Conservation (phyloP, 1,140 invertebrate species). For the Gryllus bimaculatus region DNA sequence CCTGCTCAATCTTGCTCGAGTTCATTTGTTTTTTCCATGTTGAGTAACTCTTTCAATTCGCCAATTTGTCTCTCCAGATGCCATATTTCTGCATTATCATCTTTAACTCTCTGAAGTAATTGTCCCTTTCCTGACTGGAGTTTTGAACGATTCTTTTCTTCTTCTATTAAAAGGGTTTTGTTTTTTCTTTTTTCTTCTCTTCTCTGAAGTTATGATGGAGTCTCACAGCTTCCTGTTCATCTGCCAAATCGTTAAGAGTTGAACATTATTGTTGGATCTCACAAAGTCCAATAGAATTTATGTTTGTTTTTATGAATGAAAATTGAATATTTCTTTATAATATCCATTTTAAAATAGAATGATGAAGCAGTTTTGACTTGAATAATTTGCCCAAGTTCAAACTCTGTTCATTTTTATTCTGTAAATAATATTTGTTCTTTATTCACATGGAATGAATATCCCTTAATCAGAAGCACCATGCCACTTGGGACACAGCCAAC, state of each 20-base stretch:
- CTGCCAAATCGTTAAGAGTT: slow-evolving; percentile 29
- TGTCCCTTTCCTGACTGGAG: slow-evolving; percentile 67
- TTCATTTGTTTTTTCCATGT: slow-evolving; percentile 53
- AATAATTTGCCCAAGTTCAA: no score
- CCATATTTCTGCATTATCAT: slow-evolving; percentile 71
- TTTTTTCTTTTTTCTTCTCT: slow-evolving; percentile 54
- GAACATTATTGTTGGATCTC: background rate
- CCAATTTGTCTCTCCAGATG: slow-evolving; percentile 59
- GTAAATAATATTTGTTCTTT: no score
- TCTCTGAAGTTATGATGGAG: slow-evolving; percentile 58
- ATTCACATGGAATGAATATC: background rate
- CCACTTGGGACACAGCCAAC: slow-evolving; percentile 50
- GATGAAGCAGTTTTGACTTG: no score
- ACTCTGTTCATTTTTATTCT: no score
- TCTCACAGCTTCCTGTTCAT: slow-evolving; percentile 64
- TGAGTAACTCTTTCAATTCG: slow-evolving; percentile 58
- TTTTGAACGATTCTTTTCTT: slow-evolving; percentile 56
- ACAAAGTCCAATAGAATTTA: no score
- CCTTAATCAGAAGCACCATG: background rate
- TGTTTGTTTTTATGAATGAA: no score
- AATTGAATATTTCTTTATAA: no score
- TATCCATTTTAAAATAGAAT: no score
- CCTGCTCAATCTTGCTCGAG: slow-evolving; percentile 58
- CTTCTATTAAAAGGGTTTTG: slow-evolving; percentile 54
- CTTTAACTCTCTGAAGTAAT: slow-evolving; percentile 63